Base-by-base conservation (phyloP, 2,113 vertebrate genomes). In the Hippocampus mohnikei region DNA sequence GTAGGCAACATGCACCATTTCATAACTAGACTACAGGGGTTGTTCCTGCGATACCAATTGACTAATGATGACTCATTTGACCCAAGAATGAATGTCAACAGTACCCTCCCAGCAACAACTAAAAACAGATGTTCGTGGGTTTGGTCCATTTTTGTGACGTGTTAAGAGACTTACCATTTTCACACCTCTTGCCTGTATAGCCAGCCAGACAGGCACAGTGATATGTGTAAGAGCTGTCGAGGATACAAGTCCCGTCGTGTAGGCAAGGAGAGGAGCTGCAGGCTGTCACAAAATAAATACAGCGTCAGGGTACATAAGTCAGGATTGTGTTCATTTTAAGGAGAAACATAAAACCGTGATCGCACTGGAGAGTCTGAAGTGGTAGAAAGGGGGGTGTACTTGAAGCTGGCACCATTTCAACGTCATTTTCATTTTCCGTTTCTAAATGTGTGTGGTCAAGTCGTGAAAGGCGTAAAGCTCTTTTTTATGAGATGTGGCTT, bases 181-280 rank as follows among this genome's bases (percentile, higher is more conserved):
- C 96, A 91, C 96, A 98, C 79, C 85, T 92, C 70, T 60, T 92
- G 62, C 97, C 97, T 0, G 96, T 97, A 50, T 96, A 99, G 67
- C 97, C 97, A 78, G 94, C 95, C 81, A 99, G 88, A 81, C 97
- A 99, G 70, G 95, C 95, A 66, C 97, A 99, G 60, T 85, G 94
- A 88, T 94, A 98, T 56, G 91, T 90, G 69, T 91, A 83, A 0
- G 88, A 91, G 58, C 88, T 91, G 77, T 94, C 95, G 53, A 95
- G 85, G 77, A 97, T 75, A 70, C 97, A 99, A 0, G 96, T 98
- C 75, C 96, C 95, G 44, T 99, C 97, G 1, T 98, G 95, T 64
- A 94, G 89, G 86, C 97, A 99, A 0, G 96, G 97, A 62, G 94
- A 95, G 1, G 96, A 96, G 80, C 94, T 96, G 80, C 97, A 99